Percentiles rank a stretch among this genome's conserved stretches.
Conservation (phyloP, 2,797 vertebrate genomes). For the Pyrocephalus nanus region DNA sequence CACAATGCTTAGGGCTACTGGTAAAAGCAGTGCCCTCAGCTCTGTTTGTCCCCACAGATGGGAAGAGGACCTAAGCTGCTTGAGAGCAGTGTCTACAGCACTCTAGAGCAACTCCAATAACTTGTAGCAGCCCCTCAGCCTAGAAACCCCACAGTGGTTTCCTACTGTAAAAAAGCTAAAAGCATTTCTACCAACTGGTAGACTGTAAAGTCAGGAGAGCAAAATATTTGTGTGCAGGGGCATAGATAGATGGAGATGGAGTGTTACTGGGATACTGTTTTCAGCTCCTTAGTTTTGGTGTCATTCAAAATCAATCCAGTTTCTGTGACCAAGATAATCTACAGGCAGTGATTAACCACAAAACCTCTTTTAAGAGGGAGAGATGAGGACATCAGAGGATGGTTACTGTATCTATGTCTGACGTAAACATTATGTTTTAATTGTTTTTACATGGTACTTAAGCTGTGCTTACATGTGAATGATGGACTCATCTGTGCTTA, state of each 20-base stretch:
- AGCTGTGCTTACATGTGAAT: not conserved
- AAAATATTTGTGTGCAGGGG: not conserved
- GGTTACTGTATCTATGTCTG: not conserved
- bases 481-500: not conserved
- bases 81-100: not conserved
- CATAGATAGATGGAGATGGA: not conserved
- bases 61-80: not conserved
- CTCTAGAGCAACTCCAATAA: not conserved
- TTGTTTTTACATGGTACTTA: not conserved
- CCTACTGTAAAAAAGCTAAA: not conserved
- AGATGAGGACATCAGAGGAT: not conserved
- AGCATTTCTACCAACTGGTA: not conserved
- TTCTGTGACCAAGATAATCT: not conserved
- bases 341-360: not conserved
- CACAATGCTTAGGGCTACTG: accelerated
- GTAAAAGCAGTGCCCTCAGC: not conserved
- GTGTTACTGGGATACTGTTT: not conserved
- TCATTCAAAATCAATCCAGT: not conserved
- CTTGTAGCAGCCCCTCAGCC: not conserved
- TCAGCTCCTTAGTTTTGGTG: not conserved
- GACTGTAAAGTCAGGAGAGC: not conserved
- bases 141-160: not conserved
- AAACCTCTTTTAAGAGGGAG: not conserved
- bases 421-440: not conserved
- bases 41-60: not conserved